Evolutionary conservation across 2,888 invertebrate species (phyloP), one percentile per base, ranked within the genome.

Genomic region (Philopedon plagiatum): DNA sequence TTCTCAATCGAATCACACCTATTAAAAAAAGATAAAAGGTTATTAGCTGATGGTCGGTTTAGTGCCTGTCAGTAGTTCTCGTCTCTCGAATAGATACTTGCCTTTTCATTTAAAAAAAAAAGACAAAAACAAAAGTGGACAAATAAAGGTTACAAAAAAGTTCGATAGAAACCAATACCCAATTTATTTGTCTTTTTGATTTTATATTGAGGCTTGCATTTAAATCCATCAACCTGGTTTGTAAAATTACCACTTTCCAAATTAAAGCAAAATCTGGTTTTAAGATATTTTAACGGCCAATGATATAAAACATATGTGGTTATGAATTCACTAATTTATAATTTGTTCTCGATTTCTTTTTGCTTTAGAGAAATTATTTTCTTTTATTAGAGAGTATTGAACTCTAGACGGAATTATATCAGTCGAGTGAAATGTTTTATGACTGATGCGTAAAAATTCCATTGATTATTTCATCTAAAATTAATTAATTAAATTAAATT

Each of bases 331-430:
- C 61, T 61, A 61, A 61, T 61, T 61, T 32, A 46, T 61, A 61
- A 61, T 61, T 61, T 32, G 61, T 21, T 61, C 61, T 61, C 61
- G 61, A 61, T 61, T 61, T 61, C 61, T 61, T 60, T 60, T 60
- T 60, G 18, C 26, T 18, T 46, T 19, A 46, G 61, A 41, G 61
- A 61, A 61, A 61, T 61, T 61, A 46, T 61, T 39, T 61, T 18
- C 18, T 46, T 39, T 32, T 60, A 13, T 32, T 46, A 46, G 15
- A 54, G 51, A 29, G 1, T 23, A 54, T 5, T 29, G 51, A 54
- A 54, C 51, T 54, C 8, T 26, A 3, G n/a, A 26, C 18, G 2
- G 11, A 29, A 54, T 54, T 9, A 29, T 18, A 54, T 46, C 21
- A 23, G 5, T 46, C 4, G 8, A 21, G 18, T 0, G 9, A 11